Conservation (phyloP, 2,888 invertebrate species). For the Drosophila fungiperda region DNA sequence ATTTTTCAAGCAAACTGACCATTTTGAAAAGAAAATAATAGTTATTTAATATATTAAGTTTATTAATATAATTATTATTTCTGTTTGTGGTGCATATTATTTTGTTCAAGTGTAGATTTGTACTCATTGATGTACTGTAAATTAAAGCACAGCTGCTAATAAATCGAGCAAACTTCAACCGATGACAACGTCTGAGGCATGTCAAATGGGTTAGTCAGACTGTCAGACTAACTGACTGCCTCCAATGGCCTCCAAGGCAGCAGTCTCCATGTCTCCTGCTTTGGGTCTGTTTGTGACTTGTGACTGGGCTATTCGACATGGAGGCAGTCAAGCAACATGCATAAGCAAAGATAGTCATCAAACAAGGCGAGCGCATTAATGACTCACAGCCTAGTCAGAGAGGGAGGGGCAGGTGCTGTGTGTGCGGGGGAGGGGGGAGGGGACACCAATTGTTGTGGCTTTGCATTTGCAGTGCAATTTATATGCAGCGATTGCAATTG, state of each 20-base stretch:
- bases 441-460: slow-evolving; percentile 71
- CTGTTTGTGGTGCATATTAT: not conserved
- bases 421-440: not conserved
- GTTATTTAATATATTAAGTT: not conserved
- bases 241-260: slow-evolving; percentile 1
- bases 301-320: slow-evolving; percentile 3
- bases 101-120: not conserved
- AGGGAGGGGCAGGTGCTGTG: not conserved
- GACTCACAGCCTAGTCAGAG: slow-evolving; percentile 46
- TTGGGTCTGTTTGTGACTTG: not conserved
- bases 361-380: slow-evolving; percentile 75
- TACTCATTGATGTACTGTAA: slow-evolving; percentile 17
- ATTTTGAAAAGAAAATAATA: not conserved
- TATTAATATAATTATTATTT: not conserved
- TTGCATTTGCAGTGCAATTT: slow-evolving; percentile 75
- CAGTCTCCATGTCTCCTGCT: slow-evolving; percentile 1
- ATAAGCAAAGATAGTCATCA: slow-evolving; percentile 79
- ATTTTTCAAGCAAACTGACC: not conserved
- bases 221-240: slow-evolving; percentile 1
- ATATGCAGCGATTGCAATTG: slow-evolving; percentile 79
- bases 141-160: slow-evolving; percentile 41
- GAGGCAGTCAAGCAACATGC: slow-evolving; percentile 57
- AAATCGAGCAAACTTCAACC: slow-evolving; percentile 46
- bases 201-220: slow-evolving; percentile 37
- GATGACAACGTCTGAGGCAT: slow-evolving; percentile 42